Evolutionary conservation across 1,140 invertebrate genomes (phyloP), one percentile per base, ranked within the genome.

Genomic region (Coptotermes formosanus): DNA sequence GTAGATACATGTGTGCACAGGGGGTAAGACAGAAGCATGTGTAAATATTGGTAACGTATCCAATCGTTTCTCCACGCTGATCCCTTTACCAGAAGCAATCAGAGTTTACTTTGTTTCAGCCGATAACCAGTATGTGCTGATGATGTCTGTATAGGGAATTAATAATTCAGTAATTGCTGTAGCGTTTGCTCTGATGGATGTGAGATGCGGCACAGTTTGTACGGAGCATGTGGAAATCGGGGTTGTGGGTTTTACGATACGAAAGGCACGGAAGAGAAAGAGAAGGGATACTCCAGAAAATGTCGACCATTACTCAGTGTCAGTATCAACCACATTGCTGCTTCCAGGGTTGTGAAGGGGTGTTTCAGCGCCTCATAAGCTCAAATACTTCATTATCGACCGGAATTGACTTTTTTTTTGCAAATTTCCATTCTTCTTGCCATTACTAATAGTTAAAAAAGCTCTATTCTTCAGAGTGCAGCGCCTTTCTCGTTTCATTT

Each of bases 141-240:
- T 64, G 83, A 59, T 32, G 48, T 52, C 83, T 1, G 83, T 52
- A 84, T 84, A 45, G 21, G 83, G 59, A 84, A 84, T 84, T 84
- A 84, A 84, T 84, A 84, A 84, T 84, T 84, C 48, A 84, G 83
- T 55, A 38, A 84, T 55, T 84, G 59, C 83, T 55, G 55, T 84
- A 21, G 83, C 83, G 45, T 45, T 32, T 64, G 83, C 32, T 12
- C 25, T 75, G 64, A 75, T 30, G 25, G 64, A 75, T 75, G 64
- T 30, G 64, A 75, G 64, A 75, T 25, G 23, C 83, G 25, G 83
- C 83, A n/a, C 45, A 84, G 83, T 30, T 43, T n/a, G 48, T 4
- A n/a, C n/a, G 9, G 25, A 48, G 12, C 16, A 48, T 55, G 52
- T 55, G 19, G 52, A 55, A 55, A 55, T 55, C 1, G 64, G 64